Percentiles rank a stretch among this genome's conserved stretches.
phyloP scores from a whole-genome alignment of 2,888 invertebrate genomes.

The Autographa pulchrina region DNA sequence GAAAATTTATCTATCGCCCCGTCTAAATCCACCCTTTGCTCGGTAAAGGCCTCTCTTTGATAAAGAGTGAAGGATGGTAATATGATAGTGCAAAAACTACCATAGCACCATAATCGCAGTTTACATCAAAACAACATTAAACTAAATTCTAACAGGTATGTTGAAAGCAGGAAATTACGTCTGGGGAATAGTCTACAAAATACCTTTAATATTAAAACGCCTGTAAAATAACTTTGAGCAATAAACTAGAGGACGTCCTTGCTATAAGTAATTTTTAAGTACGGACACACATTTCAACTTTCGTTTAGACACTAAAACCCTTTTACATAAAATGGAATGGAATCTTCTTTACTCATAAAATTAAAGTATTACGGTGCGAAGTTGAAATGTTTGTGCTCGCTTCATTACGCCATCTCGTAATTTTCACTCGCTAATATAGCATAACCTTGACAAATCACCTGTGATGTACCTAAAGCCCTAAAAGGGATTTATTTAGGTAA shows the following conservation, averaged over 20 bases:
- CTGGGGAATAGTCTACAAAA: slow-evolving; percentile 33
- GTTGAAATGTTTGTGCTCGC: slow-evolving; percentile 60
- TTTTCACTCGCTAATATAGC: slow-evolving; percentile 70
- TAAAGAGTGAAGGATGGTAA: not conserved
- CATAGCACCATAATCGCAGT: slow-evolving; percentile 9
- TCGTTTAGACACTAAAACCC: slow-evolving; percentile 59
- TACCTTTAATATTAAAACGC: slow-evolving; percentile 53
- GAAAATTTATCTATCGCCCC: not conserved
- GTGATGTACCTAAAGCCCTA: slow-evolving; percentile 52
- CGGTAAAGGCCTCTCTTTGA: not conserved
- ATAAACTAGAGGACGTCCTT: slow-evolving; percentile 52
- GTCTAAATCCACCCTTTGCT: slow-evolving; percentile 7
- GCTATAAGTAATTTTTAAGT: slow-evolving; percentile 62
- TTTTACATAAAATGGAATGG: slow-evolving; percentile 63
- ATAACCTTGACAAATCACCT: slow-evolving; percentile 70
- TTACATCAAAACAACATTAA: slow-evolving; percentile 32
- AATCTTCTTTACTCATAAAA: slow-evolving; percentile 64
- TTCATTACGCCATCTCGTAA: slow-evolving; percentile 73
- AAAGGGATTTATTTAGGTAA: slow-evolving; percentile 59
- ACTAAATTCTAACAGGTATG: slow-evolving; percentile 17
- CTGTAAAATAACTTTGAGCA: slow-evolving; percentile 58
- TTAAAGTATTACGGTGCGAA: slow-evolving; percentile 65
- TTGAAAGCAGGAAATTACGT: slow-evolving; percentile 24
- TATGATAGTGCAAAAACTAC: slow-evolving; percentile 14
- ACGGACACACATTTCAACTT: slow-evolving; percentile 59